Percentiles rank a stretch among this genome's conserved stretches.
These are phyloP conservation scores for Nemoura dubitans DNA, from an alignment of 2,888 invertebrate species.

Conservation along the genomic window DNA sequence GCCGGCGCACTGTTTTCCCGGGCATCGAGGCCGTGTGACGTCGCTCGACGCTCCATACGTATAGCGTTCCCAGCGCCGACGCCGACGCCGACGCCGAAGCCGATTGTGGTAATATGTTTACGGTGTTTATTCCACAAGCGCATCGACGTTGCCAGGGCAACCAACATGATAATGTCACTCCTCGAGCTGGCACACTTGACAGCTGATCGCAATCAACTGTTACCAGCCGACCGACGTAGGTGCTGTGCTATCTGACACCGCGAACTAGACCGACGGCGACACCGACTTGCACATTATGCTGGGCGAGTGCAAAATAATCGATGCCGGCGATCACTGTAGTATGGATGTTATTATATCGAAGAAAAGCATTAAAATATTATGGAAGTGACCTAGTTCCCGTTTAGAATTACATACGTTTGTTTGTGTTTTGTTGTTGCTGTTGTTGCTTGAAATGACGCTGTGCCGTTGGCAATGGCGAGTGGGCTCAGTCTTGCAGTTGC, in stretches of 20 bases:
- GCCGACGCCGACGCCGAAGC: background rate
- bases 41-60: background rate
- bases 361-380: conserved; percentile 10
- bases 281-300: background rate
- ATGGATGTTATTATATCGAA: background rate
- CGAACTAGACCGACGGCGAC: background rate
- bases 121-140: conserved; percentile 14
- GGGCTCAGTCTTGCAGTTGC: background rate
- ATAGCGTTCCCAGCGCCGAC: background rate
- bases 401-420: background rate
- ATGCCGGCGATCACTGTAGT: background rate
- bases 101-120: conserved; percentile 12
- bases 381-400: conserved; percentile 16
- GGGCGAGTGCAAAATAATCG: background rate
- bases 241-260: background rate
- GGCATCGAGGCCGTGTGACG: conserved; percentile 7
- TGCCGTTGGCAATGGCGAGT: background rate
- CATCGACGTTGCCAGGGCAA: conserved; percentile 22
- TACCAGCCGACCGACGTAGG: background rate
- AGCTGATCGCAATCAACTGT: conserved; percentile 9
- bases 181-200: background rate
- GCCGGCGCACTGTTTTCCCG: background rate
- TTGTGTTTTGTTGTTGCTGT: background rate
- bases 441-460: background rate
- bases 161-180: conserved; percentile 21